Evolutionary conservation across 2,113 vertebrate species (phyloP).

Genomic region (Cyanistes caeruleus): DNA sequence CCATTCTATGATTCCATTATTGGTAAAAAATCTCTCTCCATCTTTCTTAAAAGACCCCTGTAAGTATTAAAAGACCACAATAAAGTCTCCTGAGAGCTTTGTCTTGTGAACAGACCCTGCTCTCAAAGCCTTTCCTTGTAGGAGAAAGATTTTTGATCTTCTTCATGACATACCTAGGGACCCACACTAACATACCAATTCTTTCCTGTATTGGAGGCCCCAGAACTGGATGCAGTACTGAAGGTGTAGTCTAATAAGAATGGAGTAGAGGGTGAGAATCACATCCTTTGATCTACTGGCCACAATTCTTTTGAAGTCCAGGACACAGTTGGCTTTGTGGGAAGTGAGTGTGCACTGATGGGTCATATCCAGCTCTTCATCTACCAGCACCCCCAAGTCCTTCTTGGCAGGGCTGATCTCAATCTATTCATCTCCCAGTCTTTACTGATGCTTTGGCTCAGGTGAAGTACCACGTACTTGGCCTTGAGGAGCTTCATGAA

Average conservation of each 20-base stretch:
- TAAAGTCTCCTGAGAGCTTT: background rate
- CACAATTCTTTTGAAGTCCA: background rate
- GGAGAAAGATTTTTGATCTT: background rate
- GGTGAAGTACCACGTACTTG: background rate
- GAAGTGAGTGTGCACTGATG: accelerated
- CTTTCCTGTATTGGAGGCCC: background rate
- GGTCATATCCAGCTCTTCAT: background rate
- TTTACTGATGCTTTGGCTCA: background rate
- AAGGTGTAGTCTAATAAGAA: background rate
- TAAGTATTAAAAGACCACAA: background rate
- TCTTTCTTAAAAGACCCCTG: background rate
- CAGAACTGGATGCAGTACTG: background rate
- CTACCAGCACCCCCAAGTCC: background rate
- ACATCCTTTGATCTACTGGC: background rate
- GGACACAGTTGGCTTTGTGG: background rate
- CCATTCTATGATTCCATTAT: background rate
- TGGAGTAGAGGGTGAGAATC: background rate
- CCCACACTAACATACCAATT: accelerated
- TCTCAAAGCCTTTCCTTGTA: background rate
- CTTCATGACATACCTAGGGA: background rate
- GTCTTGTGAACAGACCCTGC: background rate
- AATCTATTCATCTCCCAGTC: background rate
- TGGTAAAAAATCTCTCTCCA: background rate
- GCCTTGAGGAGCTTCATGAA: background rate
- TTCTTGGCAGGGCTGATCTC: background rate